Evolutionary conservation across 2,797 vertebrate species (phyloP).

Genomic region (Notolepis coatsorum): DNA sequence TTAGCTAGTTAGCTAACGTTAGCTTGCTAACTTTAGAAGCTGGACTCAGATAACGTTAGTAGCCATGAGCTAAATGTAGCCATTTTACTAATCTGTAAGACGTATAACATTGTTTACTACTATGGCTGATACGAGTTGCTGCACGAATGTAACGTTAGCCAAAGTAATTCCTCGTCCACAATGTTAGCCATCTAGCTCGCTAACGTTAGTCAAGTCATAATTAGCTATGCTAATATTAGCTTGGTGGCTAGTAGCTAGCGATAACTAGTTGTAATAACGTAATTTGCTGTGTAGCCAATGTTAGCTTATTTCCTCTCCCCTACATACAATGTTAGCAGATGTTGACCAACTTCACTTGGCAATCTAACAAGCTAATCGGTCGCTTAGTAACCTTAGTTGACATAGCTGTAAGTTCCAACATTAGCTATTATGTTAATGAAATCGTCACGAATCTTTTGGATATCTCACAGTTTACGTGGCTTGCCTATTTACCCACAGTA

Average conservation of each 20-base stretch:
- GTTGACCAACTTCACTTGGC: too few species aligned
- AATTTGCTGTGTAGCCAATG: too few species aligned
- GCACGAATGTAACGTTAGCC: not conserved
- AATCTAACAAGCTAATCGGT: too few species aligned
- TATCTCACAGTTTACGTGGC: not conserved
- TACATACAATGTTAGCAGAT: not conserved
- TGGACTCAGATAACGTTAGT: slow-evolving; percentile 15
- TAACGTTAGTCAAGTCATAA: slow-evolving; percentile 36
- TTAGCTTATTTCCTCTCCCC: not conserved
- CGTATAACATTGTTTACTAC: rapidly evolving
- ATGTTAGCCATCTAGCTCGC: slow-evolving; percentile 21
- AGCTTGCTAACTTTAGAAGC: slow-evolving; percentile 56
- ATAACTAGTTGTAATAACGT: too few species aligned
- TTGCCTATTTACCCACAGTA: not conserved
- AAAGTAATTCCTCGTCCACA: too few species aligned
- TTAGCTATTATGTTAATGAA: not conserved
- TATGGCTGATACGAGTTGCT: too few species aligned
- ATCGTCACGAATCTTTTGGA: not conserved
- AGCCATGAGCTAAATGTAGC: slow-evolving; percentile 6
- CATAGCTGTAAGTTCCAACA: not conserved
- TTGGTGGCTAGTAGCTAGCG: rapidly evolving
- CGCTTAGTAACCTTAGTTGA: too few species aligned
- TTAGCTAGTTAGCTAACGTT: slow-evolving; percentile 35
- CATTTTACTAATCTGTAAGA: not conserved
- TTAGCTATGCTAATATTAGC: not conserved